Base-by-base conservation (phyloP, 2,113 vertebrate species). In the Dunckerocampus dactyliophorus region DNA sequence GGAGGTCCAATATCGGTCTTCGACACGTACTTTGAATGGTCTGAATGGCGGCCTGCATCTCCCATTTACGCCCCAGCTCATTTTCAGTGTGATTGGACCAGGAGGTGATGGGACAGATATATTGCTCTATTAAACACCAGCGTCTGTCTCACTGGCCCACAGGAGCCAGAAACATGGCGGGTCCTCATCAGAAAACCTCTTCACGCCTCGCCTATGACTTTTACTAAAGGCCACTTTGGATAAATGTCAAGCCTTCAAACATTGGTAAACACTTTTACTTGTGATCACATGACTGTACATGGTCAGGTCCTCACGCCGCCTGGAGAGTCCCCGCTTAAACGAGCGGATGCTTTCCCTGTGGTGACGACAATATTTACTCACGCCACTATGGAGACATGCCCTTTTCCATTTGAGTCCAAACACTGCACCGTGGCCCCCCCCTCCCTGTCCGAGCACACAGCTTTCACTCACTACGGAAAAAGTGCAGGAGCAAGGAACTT, bases 191-290 rank as follows among this genome's bases (percentile, higher is more conserved):
- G 34, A 53, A 81, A 90, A 68, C 72, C 83, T 65, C 71, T 90
- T 75, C 87, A 89, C 82, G 82, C 79, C 52, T 82, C 59, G 46
- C 68, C 80, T 84, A 80, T 86, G 88, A 88, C 87, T 89, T 88
- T 88, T 87, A 89, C 82, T 76, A 88, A 89, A 90, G 88, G 89
- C 88, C 89, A 89, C 82, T 85, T 83, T 88, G 81, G 80, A 89
- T 88, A 90, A 90, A 90, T 90, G 88, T 88, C 85, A 90, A 75
- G 66, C 81, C 39, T 71, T 63, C 80, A 86, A 85, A 87, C 82
- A 81, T 74, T 59, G 83, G 85, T 86, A 88, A 90, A 89, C 87
- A 87, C 69, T 83, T 86, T 86, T 74, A 87, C 85, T 80, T 72
- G 76, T 83, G 80, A 87, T 85, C 80, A 85, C 85, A 88, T 87